Percentiles rank a stretch among this genome's conserved stretches.
phyloP scores from a whole-genome alignment of 23 tunicate species.

The Ciona savignyi region DNA sequence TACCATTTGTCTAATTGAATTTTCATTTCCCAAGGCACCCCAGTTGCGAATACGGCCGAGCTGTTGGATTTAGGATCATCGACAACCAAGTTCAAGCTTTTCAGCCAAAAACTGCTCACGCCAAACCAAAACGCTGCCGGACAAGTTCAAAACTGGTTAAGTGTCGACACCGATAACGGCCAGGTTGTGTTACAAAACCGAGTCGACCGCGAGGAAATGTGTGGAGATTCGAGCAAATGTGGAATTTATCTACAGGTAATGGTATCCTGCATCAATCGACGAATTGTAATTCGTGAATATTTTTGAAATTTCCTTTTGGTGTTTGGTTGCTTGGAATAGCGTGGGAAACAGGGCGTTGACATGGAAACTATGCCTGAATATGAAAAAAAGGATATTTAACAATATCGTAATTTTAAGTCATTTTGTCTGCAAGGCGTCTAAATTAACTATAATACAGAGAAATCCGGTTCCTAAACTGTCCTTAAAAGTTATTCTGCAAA shows the following conservation, averaged over 20 bases:
- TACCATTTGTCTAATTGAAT: neutral
- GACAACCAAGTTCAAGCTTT: constrained; percentile 29
- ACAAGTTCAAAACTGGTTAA: constrained; percentile 17
- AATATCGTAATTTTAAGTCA: neutral
- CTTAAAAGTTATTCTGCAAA: neutral
- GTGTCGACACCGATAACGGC: constrained; percentile 21
- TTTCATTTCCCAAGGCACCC: too few relatives aligned
- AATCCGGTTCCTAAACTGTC: neutral
- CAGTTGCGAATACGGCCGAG: constrained; percentile 5
- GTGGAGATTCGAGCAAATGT: constrained; percentile 12
- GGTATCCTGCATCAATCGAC: neutral
- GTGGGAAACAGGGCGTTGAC: neutral
- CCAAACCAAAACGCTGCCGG: neutral
- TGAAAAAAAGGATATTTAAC: neutral
- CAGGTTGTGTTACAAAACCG: neutral
- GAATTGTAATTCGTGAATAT: neutral
- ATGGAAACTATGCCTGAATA: neutral
- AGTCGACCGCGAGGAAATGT: constrained; percentile 34
- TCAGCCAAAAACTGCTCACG: constrained; percentile 52
- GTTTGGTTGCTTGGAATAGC: neutral
- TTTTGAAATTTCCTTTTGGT: neutral
- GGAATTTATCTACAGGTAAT: constrained; percentile 20
- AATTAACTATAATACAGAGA: neutral
- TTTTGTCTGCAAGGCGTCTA: neutral
- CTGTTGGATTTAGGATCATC: constrained; percentile 9